Percentiles rank a stretch among this genome's conserved stretches.
Conservation (phyloP, 1,140 invertebrate genomes). For the Polyergus mexicanus region DNA sequence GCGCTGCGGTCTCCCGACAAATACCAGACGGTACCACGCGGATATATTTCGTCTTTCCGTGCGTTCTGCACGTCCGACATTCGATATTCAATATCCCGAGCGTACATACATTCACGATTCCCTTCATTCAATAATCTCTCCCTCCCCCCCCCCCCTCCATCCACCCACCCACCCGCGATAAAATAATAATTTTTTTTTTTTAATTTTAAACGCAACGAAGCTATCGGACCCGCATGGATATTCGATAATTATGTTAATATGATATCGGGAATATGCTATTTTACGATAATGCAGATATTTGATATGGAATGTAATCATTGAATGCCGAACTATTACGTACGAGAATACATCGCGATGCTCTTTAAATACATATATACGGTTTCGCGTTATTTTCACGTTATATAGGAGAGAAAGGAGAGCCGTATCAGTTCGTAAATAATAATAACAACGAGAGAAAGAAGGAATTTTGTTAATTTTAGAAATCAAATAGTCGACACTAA, state of each 20-base stretch:
- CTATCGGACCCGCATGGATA: slow-evolving; percentile 24
- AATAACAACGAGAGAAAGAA: neutral
- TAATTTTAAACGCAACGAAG: slow-evolving; percentile 7
- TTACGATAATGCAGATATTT: slow-evolving; percentile 7
- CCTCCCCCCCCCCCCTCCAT: too few relatives aligned
- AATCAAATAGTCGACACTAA: neutral
- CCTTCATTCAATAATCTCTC: neutral
- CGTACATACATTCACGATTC: slow-evolving; percentile 12
- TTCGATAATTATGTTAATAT: slow-evolving; percentile 58
- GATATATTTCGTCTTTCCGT: slow-evolving; percentile 41
- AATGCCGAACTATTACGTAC: neutral
- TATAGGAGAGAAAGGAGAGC: neutral
- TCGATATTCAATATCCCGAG: slow-evolving; percentile 61
- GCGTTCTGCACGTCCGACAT: slow-evolving; percentile 47
- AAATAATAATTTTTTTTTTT: slow-evolving; percentile 52
- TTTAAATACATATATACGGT: slow-evolving; percentile 3
- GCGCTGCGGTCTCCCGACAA: slow-evolving; percentile 20
- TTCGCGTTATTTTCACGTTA: slow-evolving; percentile 4
- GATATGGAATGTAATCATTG: slow-evolving; percentile 1
- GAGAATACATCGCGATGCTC: neutral
- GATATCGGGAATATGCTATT: slow-evolving; percentile 7
- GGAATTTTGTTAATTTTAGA: neutral
- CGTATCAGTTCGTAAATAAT: neutral
- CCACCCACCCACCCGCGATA: neutral
- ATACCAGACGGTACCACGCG: slow-evolving; percentile 34